phyloP scores from a whole-genome alignment of 1,140 invertebrate species.

The Drosophila azteca region DNA sequence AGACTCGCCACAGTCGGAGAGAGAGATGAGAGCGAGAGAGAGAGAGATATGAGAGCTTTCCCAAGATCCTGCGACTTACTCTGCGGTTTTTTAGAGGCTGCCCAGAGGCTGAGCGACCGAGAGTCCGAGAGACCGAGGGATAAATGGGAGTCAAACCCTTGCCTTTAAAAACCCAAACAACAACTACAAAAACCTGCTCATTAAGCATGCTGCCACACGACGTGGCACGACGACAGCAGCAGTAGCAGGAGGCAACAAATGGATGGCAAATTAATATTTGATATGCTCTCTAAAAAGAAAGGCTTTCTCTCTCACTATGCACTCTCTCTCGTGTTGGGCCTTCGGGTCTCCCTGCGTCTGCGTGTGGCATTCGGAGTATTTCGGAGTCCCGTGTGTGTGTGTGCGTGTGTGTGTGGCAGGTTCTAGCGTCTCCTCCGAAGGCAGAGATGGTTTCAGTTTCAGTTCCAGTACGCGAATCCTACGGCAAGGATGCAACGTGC shows the following conservation, averaged over 20 bases:
- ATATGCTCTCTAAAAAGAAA: conserved; percentile 24
- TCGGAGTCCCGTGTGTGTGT: conserved; percentile 1
- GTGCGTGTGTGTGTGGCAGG: too few relatives aligned
- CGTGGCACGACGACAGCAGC: conserved; percentile 5
- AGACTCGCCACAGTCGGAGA: background rate
- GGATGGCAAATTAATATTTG: conserved; percentile 71
- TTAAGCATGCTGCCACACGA: conserved; percentile 54
- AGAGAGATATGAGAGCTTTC: conserved; percentile 8
- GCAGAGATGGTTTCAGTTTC: conserved; percentile 64
- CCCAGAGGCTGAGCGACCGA: background rate
- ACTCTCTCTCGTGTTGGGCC: background rate
- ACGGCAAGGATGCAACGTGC: conserved; percentile 71
- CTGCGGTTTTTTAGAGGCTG: conserved; percentile 25
- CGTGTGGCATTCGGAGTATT: conserved; percentile 46
- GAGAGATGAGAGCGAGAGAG: background rate
- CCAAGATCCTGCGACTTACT: conserved; percentile 29
- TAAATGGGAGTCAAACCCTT: conserved; percentile 31
- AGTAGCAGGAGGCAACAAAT: conserved; percentile 48
- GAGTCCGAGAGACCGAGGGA: background rate
- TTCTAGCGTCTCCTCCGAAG: background rate
- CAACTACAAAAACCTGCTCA: conserved; percentile 44
- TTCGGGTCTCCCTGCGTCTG: conserved; percentile 13
- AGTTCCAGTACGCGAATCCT: conserved; percentile 79
- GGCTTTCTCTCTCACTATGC: conserved; percentile 4
- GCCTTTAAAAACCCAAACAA: conserved; percentile 28